A percentile compares a stretch with the other conserved stretches of the same genome.
phyloP scores from a whole-genome alignment of 2,888 invertebrate species.

The Chymomyza caudatula region DNA sequence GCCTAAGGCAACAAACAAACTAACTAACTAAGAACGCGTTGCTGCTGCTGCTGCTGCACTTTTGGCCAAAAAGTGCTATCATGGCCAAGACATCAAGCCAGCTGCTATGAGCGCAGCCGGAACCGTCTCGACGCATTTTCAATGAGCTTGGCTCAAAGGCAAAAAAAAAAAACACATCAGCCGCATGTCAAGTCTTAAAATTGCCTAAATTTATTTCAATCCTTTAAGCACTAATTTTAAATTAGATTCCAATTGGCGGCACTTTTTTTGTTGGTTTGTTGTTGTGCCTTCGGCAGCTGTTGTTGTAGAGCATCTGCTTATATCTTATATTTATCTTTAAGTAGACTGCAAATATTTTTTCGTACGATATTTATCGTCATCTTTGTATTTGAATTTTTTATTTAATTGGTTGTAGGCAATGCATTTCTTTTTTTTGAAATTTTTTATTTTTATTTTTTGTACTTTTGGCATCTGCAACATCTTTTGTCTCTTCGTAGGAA shows the following conservation, averaged over 20 bases:
- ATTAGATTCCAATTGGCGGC: slow-evolving; percentile 70
- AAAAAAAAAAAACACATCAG: slow-evolving; percentile 33
- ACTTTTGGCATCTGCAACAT: background rate
- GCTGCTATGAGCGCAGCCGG: slow-evolving; percentile 60
- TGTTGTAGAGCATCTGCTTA: slow-evolving; percentile 1
- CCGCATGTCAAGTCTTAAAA: slow-evolving; percentile 48
- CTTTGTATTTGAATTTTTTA: slow-evolving; percentile 26
- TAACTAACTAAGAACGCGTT: background rate
- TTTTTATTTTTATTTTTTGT: background rate
- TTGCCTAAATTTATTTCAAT: slow-evolving; percentile 70
- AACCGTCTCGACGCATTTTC: slow-evolving; percentile 53
- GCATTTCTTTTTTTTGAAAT: background rate
- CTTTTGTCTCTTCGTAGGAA: background rate
- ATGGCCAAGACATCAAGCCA: slow-evolving; percentile 58
- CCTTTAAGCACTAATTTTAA: slow-evolving; percentile 72
- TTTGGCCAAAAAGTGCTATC: slow-evolving; percentile 36
- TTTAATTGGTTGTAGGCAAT: slow-evolving; percentile 44
- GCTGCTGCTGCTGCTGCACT: too few relatives aligned
- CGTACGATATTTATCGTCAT: slow-evolving; percentile 50
- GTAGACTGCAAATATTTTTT: slow-evolving; percentile 44
- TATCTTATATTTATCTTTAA: slow-evolving; percentile 27
- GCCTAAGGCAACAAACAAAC: slow-evolving; percentile 22
- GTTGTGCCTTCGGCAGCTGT: background rate
- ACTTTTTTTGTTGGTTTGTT: background rate
- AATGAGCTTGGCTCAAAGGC: slow-evolving; percentile 42